These are phyloP conservation scores for Platyscapa corneri DNA, from an alignment of 1,140 invertebrate genomes.

Conservation along the genomic window DNA sequence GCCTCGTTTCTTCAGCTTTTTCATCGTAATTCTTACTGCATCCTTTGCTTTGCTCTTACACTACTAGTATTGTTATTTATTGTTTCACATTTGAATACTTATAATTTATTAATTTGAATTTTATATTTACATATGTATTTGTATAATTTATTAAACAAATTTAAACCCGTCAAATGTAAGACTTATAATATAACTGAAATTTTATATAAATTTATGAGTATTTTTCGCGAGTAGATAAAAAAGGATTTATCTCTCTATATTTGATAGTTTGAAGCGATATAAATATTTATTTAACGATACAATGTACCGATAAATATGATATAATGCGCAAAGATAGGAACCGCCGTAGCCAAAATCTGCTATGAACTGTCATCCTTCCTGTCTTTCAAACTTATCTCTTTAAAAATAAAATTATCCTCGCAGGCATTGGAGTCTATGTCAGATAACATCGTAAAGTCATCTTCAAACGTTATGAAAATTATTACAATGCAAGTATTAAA, in stretches of 20 bases:
- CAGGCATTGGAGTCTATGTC: not conserved
- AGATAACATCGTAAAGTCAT: not conserved
- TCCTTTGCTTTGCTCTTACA: too few relatives aligned
- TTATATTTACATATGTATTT: too few relatives aligned
- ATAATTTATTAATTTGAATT: too few relatives aligned
- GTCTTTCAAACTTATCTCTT: constrained; percentile 15
- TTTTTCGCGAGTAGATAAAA: not conserved
- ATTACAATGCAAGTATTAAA: not conserved
- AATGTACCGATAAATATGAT: constrained; percentile 5
- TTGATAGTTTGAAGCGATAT: not conserved
- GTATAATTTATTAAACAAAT: too few relatives aligned
- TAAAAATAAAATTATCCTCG: constrained; percentile 10
- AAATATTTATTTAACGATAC: not conserved
- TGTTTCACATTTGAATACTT: too few relatives aligned
- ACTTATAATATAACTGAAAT: not conserved
- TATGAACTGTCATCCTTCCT: not conserved
- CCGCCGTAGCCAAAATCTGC: not conserved
- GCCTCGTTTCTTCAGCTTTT: too few relatives aligned
- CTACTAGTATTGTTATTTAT: too few relatives aligned
- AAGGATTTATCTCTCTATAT: not conserved
- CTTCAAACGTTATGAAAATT: not conserved
- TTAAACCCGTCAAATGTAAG: too few relatives aligned
- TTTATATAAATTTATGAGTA: not conserved
- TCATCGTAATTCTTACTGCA: too few relatives aligned
- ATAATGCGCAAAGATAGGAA: constrained; percentile 4